Evolutionary conservation across 2,113 vertebrate genomes (phyloP), one percentile per base, ranked within the genome.

Genomic region (Pholis gunnellus): DNA sequence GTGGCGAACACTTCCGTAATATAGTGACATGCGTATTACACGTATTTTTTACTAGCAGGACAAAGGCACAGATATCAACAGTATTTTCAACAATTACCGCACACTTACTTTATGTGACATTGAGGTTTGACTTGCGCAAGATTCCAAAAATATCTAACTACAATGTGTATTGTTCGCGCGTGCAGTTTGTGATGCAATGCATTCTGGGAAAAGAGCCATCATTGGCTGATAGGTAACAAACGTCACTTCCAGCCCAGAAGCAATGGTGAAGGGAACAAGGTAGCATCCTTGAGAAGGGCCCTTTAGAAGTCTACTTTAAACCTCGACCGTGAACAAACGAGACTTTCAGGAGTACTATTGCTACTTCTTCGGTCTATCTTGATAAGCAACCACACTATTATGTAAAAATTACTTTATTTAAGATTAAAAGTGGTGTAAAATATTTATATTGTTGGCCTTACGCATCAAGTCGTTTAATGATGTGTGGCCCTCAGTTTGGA

Each of bases 111-210:
- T 60, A 17, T 17, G 2, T 5, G 2, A 15, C 2, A 38, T 0
- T 9, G 22, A 22, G 9, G 18, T 70, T 80, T 48, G 42, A 82
- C 61, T 10, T 3, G 2, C 18, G 8, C 18, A 18, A 34, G 8
- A 64, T 63, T 38, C 4, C 1, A 46, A 60, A 31, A 79, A 31
- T 59, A 65, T 36, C 11, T 22, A 2, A 52, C 38, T 22, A 65
- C n/a, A 0, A 17, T 2, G 8, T 0, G 0, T 18, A 50, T n/a
- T 1, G 25, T 85, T 93, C 78, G 89, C 93, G 93, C 87, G 9
- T 82, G 64, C 8, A 77, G 75, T 93, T 93, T 87, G 82, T 79
- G 18, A 44, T 5, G 56, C 75, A 71, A 54, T 46, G 90, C 36
- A 86, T 91, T 79, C 40, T 90, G 92, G 88, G 88, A 86, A 2